A percentile compares a stretch with the other conserved stretches of the same genome.
Evolutionary conservation across 2,888 invertebrate species (phyloP).

Genomic region (Poecilobothrus nobilitatus): DNA sequence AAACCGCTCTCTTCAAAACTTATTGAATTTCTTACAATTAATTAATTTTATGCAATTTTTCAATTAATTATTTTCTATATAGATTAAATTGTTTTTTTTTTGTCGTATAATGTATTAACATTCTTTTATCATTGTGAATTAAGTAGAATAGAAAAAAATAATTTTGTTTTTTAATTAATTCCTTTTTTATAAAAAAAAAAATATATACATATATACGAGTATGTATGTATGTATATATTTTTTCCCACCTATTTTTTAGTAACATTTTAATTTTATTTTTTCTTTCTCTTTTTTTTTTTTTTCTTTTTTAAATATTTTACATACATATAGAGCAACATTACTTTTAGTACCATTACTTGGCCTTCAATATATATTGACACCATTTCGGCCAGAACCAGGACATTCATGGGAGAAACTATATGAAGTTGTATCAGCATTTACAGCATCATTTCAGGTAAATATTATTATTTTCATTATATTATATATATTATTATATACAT

Average conservation of each 20-base stretch:
- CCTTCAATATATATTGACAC: conserved; percentile 80
- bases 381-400: conserved; percentile 64
- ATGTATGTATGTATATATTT: too few relatives aligned
- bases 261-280: conserved; percentile 10
- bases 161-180: conserved; percentile 12
- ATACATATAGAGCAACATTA: conserved; percentile 62
- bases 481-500: conserved; percentile 11
- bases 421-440: conserved; percentile 76
- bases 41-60: too few relatives aligned
- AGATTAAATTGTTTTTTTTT: too few relatives aligned
- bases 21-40: too few relatives aligned
- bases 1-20: too few relatives aligned
- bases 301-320: background rate
- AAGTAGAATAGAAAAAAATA: too few relatives aligned
- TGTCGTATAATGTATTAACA: too few relatives aligned
- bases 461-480: conserved; percentile 18
- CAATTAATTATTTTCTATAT: too few relatives aligned
- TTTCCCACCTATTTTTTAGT: background rate
- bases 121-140: too few relatives aligned
- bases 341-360: conserved; percentile 85
- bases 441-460: conserved; percentile 77
- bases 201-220: too few relatives aligned
- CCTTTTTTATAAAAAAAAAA: conserved; percentile 10
- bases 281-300: background rate
- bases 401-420: conserved; percentile 70